Evolutionary conservation across 2,888 invertebrate species (phyloP), one percentile per base, ranked within the genome.

Genomic region (Dryomyza anilis): DNA sequence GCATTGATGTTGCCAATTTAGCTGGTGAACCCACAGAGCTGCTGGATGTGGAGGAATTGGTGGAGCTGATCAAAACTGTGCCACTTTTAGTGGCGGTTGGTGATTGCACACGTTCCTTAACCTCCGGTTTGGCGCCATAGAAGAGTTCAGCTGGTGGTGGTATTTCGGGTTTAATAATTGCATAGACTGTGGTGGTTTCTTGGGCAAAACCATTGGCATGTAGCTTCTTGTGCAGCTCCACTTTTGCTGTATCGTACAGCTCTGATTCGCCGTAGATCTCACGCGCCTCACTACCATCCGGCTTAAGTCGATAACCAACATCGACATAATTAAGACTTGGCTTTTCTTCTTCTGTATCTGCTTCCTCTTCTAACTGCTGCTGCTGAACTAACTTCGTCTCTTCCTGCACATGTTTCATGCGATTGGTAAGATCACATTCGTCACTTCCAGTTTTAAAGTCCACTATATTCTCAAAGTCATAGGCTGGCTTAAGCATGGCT

Each of bases 401-500:
- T n/a, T n/a, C n/a, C n/a, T n/a, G n/a, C n/a, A n/a, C n/a, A n/a
- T n/a, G n/a, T 16, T 63, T 63, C 3, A 36, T 43, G n/a, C n/a
- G 27, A 10, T 52, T 64, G 46, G 59, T 52, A 12, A 56, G 66
- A 36, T 67, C 65, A 14, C 59, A 30, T 10, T 59, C 61, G 39
- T 69, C 64, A 29, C 60, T 63, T 14, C 64, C 66, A 67, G 29
- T 63, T 64, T 10, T 12, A 19, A 43, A 3, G 14, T 16, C 23
- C 48, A 33, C 16, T 27, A 63, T n/a, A 53, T 67, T 66, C 56
- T 79, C 78, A 68, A 73, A 76, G 53, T 77, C 78, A 66, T 79
- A 78, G 3, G 76, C 73, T 3, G 78, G 71, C 67, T 80, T 78
- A 12, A 87, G 78, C 64, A 87, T 85, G 67, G 89, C 89, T 81